phyloP scores from a whole-genome alignment of 2,888 invertebrate species.

The Diaprepes abbreviatus region DNA sequence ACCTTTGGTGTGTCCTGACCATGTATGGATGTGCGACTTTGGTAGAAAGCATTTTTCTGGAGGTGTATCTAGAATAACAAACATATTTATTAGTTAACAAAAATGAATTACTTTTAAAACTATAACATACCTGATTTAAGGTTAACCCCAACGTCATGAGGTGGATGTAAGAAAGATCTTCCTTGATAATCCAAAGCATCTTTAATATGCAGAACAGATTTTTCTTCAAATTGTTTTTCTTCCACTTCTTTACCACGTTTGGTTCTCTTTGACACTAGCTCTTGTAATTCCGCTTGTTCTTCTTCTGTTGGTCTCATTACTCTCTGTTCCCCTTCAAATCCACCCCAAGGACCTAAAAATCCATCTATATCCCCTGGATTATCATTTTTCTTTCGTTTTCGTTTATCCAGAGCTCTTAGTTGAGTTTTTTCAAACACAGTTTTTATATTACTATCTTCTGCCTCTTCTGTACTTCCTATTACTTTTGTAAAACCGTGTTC shows the following conservation, averaged over 20 bases:
- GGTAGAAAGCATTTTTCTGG: conserved; percentile 97
- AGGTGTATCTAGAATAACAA: conserved; percentile 74
- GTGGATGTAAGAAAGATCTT: conserved; percentile 92
- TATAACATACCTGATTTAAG: conserved; percentile 73
- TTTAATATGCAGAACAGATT: conserved; percentile 92
- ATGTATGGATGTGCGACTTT: conserved; percentile 95
- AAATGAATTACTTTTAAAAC: background rate
- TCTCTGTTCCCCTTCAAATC: conserved; percentile 90
- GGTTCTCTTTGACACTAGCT: conserved; percentile 91
- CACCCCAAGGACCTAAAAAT: conserved; percentile 97
- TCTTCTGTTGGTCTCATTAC: conserved; percentile 93
- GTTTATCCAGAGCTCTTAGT: conserved; percentile 75
- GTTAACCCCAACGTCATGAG: conserved; percentile 93
- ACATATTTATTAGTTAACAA: background rate
- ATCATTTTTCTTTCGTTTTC: conserved; percentile 90
- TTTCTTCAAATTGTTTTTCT: conserved; percentile 94
- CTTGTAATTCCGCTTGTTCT: conserved; percentile 94
- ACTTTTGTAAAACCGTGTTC: conserved; percentile 60
- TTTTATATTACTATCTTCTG: conserved; percentile 71
- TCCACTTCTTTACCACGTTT: conserved; percentile 90
- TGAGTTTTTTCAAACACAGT: conserved; percentile 92
- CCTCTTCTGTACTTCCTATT: conserved; percentile 79
- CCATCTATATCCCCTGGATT: conserved; percentile 94
- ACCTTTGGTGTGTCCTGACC: conserved; percentile 98
- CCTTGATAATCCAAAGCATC: conserved; percentile 97